Evolutionary conservation across 64 coral and sea anemone species (phyloP).

Genomic region (Stichodactyla mertensii): DNA sequence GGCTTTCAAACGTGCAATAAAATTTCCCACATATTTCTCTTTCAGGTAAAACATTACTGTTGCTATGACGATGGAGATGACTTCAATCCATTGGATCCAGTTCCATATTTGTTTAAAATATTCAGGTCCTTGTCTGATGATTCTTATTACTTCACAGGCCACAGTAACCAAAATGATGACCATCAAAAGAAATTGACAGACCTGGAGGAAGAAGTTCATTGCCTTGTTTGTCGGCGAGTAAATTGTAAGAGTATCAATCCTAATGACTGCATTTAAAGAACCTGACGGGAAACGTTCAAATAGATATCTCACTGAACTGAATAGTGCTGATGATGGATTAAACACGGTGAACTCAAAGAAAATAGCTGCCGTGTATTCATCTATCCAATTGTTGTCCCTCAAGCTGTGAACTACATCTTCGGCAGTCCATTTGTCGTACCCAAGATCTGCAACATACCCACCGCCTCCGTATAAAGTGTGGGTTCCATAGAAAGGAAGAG

Average conservation of each 20-base stretch:
- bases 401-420: constrained; percentile 9
- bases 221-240: constrained; percentile 34
- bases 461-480: constrained; percentile 53
- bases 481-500: constrained; percentile 34
- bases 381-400: constrained; percentile 44
- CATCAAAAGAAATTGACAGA: constrained; percentile 78
- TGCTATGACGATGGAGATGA: constrained; percentile 27
- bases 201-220: constrained; percentile 26
- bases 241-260: constrained; percentile 45
- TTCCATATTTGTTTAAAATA: constrained; percentile 62
- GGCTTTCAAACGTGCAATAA: constrained; percentile 28
- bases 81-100: constrained; percentile 45
- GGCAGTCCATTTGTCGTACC: constrained; percentile 51
- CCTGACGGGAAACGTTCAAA: constrained; percentile 50
- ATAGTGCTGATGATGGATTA: constrained; percentile 47
- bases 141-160: constrained; percentile 20
- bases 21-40: constrained; percentile 38
- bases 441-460: constrained; percentile 70
- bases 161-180: constrained; percentile 47
- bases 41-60: constrained; percentile 56
- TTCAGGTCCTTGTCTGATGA: constrained; percentile 32
- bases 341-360: constrained; percentile 74
- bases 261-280: neutral
- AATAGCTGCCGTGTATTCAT: constrained; percentile 36
- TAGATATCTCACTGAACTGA: constrained; percentile 44